phyloP scores from a whole-genome alignment of 2,888 invertebrate species.

The Apodemia zela region DNA sequence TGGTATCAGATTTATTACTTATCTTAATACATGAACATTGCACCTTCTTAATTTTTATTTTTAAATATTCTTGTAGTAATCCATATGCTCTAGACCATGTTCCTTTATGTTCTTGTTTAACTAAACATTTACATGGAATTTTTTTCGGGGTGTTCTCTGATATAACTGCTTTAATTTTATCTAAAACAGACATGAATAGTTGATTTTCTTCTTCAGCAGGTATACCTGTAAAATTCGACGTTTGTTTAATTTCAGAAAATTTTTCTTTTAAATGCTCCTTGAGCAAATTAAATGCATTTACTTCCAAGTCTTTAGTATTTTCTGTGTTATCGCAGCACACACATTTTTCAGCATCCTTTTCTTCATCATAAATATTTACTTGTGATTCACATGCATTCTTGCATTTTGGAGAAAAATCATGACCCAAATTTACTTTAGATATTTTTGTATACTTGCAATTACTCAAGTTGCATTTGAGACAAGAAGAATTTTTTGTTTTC shows the following conservation, averaged over 20 bases:
- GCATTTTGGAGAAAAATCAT: neutral
- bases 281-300: slow-evolving; percentile 60
- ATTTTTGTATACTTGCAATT: neutral
- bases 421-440: neutral
- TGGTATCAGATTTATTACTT: slow-evolving; percentile 38
- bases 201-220: slow-evolving; percentile 50
- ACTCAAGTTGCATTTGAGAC: neutral
- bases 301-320: slow-evolving; percentile 54
- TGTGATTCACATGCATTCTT: neutral
- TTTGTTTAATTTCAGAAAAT: slow-evolving; percentile 48
- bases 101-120: slow-evolving; percentile 37
- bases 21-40: slow-evolving; percentile 49
- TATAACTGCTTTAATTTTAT: slow-evolving; percentile 58
- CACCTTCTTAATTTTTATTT: slow-evolving; percentile 60
- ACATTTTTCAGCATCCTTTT: slow-evolving; percentile 37
- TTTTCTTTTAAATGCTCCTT: slow-evolving; percentile 58
- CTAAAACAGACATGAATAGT: slow-evolving; percentile 47
- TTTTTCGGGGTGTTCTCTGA: slow-evolving; percentile 45
- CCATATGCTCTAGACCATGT: slow-evolving; percentile 65
- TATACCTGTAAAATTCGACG: slow-evolving; percentile 44
- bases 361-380: neutral
- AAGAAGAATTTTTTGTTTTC: neutral
- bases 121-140: slow-evolving; percentile 47
- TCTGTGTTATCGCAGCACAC: slow-evolving; percentile 50
- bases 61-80: slow-evolving; percentile 67